Evolutionary conservation across 1,140 invertebrate species (phyloP).

Genomic region (Contarinia nasturtii): DNA sequence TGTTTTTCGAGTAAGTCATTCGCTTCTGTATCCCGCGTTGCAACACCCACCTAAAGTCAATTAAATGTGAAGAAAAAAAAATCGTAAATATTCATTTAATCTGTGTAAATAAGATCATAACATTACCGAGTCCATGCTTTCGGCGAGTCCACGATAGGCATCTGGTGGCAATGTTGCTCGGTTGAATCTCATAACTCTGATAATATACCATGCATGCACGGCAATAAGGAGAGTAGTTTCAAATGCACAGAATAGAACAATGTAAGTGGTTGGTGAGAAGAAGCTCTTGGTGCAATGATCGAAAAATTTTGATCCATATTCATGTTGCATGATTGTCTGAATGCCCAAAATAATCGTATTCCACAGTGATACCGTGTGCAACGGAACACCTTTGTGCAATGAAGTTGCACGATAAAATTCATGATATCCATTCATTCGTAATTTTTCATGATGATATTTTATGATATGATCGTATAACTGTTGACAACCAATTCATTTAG

Average conservation of each 20-base stretch:
- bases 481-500: conserved; percentile 8
- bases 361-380: conserved; percentile 43
- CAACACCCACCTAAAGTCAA: conserved; percentile 34
- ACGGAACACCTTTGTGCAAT: conserved; percentile 33
- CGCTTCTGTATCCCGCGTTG: conserved; percentile 30
- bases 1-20: conserved; percentile 39
- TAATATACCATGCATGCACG: conserved; percentile 35
- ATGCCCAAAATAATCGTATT: conserved; percentile 34
- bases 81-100: not conserved
- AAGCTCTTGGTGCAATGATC: conserved; percentile 32
- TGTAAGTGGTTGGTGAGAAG: conserved; percentile 35
- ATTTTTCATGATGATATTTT: conserved; percentile 32
- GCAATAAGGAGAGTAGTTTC: conserved; percentile 33
- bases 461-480: conserved; percentile 34
- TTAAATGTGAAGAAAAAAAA: not conserved
- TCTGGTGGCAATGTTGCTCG: not conserved
- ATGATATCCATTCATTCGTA: conserved; percentile 40
- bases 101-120: not conserved
- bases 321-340: conserved; percentile 39
- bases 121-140: not conserved
- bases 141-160: not conserved
- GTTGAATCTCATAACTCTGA: conserved; percentile 22
- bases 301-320: conserved; percentile 35
- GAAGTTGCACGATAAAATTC: conserved; percentile 44
- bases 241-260: conserved; percentile 30